Evolutionary conservation across 2,113 vertebrate genomes (phyloP).

Genomic region (Cebus imitator): DNA sequence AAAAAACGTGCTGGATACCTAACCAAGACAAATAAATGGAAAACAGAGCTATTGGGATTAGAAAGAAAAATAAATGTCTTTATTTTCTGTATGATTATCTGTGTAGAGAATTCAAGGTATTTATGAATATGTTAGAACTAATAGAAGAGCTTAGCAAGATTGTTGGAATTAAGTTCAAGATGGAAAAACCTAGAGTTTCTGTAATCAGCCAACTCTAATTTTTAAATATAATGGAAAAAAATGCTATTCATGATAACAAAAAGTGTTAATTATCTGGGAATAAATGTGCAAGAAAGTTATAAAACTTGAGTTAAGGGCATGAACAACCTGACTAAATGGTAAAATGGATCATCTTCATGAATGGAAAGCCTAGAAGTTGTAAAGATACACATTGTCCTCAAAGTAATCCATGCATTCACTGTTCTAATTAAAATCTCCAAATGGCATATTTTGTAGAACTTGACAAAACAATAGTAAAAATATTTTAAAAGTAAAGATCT

Average conservation of each 20-base stretch:
- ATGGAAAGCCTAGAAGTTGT: neutral
- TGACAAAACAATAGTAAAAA: slow-evolving; percentile 26
- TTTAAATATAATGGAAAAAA: slow-evolving; percentile 40
- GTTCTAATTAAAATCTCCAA: slow-evolving; percentile 18
- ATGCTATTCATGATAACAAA: neutral
- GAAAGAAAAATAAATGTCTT: slow-evolving; percentile 23
- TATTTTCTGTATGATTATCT: slow-evolving; percentile 12
- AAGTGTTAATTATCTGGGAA: neutral
- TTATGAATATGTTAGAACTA: neutral
- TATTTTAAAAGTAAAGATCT: slow-evolving; percentile 23
- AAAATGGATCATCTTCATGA: neutral
- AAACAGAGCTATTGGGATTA: neutral
- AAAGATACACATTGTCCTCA: slow-evolving; percentile 2
- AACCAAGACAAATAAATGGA: neutral
- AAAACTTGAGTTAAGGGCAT: slow-evolving; percentile 24
- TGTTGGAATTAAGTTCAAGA: neutral
- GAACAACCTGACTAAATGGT: neutral
- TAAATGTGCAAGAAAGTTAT: slow-evolving; percentile 17
- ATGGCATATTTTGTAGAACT: slow-evolving; percentile 1
- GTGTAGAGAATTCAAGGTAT: neutral
- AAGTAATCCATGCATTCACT: neutral
- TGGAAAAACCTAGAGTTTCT: neutral
- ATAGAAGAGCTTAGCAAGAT: neutral
- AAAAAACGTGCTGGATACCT: neutral
- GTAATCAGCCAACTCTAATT: neutral